A percentile compares a stretch with the other conserved stretches of the same genome.
Evolutionary conservation across 2,888 invertebrate species (phyloP).

Genomic region (Noctua janthe): DNA sequence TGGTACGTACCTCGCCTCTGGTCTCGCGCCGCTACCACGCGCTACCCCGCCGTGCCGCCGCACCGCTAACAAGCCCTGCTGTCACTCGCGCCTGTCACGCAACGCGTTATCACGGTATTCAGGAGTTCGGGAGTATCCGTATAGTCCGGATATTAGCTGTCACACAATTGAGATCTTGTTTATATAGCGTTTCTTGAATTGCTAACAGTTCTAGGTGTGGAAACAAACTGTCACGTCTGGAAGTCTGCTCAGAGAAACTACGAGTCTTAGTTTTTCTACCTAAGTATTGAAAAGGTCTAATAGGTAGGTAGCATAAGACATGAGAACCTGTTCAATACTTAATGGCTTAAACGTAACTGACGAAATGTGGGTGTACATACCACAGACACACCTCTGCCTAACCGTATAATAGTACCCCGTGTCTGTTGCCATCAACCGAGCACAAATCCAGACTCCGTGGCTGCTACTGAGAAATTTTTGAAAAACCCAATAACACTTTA

Average conservation of each 20-base stretch:
- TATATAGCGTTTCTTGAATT: not conserved
- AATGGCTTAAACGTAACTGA: not conserved
- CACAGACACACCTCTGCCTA: not conserved
- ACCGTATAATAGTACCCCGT: not conserved
- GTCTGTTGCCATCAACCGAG: not conserved
- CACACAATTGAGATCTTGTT: not conserved
- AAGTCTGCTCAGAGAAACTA: not conserved
- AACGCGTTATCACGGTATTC: slow-evolving; percentile 6
- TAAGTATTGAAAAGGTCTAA: not conserved
- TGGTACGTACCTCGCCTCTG: not conserved
- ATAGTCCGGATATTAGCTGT: slow-evolving; percentile 37
- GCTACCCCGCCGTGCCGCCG: slow-evolving; percentile 9
- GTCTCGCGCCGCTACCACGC: not conserved
- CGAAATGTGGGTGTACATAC: not conserved
- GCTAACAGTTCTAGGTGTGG: not conserved
- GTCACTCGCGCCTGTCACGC: slow-evolving; percentile 48
- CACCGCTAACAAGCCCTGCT: slow-evolving; percentile 43
- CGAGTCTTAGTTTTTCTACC: not conserved
- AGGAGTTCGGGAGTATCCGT: not conserved
- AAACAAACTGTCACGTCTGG: not conserved
- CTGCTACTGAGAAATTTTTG: not conserved
- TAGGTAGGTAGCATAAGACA: not conserved
- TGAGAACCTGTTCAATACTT: not conserved
- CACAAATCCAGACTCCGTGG: too few relatives aligned
- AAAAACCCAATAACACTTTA: not conserved